Base-by-base conservation (phyloP, 2,113 vertebrate genomes). In the Potamarius usumacintae region DNA sequence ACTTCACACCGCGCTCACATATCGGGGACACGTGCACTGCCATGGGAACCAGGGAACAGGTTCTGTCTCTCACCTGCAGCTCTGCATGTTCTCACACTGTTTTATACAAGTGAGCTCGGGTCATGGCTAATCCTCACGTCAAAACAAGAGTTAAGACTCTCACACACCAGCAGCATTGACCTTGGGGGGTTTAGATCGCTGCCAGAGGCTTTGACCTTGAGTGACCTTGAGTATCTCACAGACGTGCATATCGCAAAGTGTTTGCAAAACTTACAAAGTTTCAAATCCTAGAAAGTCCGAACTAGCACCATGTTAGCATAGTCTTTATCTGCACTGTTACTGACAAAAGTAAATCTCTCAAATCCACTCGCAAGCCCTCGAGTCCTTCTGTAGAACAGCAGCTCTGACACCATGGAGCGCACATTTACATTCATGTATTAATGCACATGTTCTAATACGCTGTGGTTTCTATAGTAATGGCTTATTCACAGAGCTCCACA, bases 111-210 rank as follows among this genome's bases (percentile, higher is more conserved):
- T 34, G 20, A 5, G 91, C 92, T 92, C 93, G 94, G 95, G 95
- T 95, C 95, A 94, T 89, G 92, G 91, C 91, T 12, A 84, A 94
- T 84, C 91, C 92, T 94, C 93, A 95, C 94, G 96, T 91, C 94
- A 93, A 92, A 96, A 96, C 95, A 98, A 90, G 71, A 91, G 72
- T 79, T 86, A 69, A 83, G 85, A 90, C 92, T 78, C 67, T 92
- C 90, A 96, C 95, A 93, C 92, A 94, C 30, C 93, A 91, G 91
- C 86, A 89, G 89, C 86, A 30, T 85, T 90, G 95, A 94, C 98
- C 97, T 98, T 98, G 96, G 88, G 91, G 4, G 18, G 87, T 86
- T 86, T 93, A 91, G 90, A 83, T 72, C 67, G 90, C 94, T 77
- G 90, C 90, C 91, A 85, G 90, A 52, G 87, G 63, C 11, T 6